Conservation (phyloP, 2,888 invertebrate genomes). For the Syritta pipiens region DNA sequence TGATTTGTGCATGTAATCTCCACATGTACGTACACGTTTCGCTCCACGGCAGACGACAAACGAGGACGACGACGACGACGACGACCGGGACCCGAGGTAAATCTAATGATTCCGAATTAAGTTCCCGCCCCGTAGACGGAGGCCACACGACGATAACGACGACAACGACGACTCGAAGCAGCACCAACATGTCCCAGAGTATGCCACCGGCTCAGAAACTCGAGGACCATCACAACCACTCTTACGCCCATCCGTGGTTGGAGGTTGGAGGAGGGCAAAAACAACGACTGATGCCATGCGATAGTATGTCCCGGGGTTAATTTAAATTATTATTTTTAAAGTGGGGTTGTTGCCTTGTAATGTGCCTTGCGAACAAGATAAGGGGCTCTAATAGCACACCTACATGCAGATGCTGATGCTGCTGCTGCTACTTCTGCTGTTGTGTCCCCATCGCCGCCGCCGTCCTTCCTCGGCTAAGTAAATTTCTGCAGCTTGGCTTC, state of each 20-base stretch:
- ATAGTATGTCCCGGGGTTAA: constrained; percentile 68
- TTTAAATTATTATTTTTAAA: constrained; percentile 70
- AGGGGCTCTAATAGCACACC: constrained; percentile 66
- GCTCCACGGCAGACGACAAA: constrained; percentile 5
- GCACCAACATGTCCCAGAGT: constrained; percentile 45
- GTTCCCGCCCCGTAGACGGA: constrained; percentile 4
- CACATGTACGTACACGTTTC: constrained; percentile 20
- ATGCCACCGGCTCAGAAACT: constrained; percentile 54
- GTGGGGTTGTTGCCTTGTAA: constrained; percentile 69
- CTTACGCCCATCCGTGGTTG: constrained; percentile 1
- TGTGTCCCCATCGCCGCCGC: constrained; percentile 6
- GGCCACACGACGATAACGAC: too few species aligned
- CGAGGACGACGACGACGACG: constrained; percentile 4
- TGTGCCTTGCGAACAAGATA: constrained; percentile 67
- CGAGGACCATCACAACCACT: constrained; percentile 53
- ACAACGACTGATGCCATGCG: constrained; percentile 61
- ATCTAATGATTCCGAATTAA: constrained; percentile 68
- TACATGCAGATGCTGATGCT: constrained; percentile 36
- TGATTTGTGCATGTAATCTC: constrained; percentile 64
- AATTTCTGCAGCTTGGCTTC: constrained; percentile 42
- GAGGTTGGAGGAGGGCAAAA: not conserved
- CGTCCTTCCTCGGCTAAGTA: constrained; percentile 36
- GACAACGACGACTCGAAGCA: constrained; percentile 1
- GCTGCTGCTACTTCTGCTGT: not conserved
- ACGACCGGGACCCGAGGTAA: constrained; percentile 42